A percentile compares a stretch with the other conserved stretches of the same genome.
Evolutionary conservation across 2,888 invertebrate genomes (phyloP).

Genomic region (Drosophila bunnanda): DNA sequence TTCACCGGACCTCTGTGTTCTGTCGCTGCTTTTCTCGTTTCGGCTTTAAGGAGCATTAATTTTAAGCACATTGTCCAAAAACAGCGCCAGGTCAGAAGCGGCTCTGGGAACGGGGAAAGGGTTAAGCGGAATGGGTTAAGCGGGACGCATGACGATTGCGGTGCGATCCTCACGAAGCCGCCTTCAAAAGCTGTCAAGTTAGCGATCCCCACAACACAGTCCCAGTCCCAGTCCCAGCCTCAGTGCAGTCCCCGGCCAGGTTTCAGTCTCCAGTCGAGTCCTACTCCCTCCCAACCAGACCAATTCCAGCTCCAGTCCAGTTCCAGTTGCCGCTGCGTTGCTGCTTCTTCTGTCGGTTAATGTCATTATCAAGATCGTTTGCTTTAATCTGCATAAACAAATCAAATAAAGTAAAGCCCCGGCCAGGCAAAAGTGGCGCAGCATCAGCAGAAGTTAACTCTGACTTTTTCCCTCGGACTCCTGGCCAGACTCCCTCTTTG

Average conservation of each 20-base stretch:
- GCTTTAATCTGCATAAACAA: constrained; percentile 83
- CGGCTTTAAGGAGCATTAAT: constrained; percentile 63
- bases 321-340: constrained; percentile 59
- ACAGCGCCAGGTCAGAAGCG: constrained; percentile 65
- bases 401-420: constrained; percentile 76
- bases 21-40: constrained; percentile 29
- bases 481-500: constrained; percentile 21
- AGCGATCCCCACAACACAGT: constrained; percentile 76
- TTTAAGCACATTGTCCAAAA: constrained; percentile 74
- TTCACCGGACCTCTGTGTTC: constrained; percentile 36
- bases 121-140: constrained; percentile 5
- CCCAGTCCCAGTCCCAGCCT: constrained; percentile 25
- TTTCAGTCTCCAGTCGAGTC: constrained; percentile 17
- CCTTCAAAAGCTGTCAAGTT: constrained; percentile 83
- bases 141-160: constrained; percentile 65
- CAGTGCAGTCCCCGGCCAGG: constrained; percentile 19
- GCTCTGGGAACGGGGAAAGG: constrained; percentile 8
- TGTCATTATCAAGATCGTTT: constrained; percentile 84
- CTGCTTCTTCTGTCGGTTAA: constrained; percentile 81
- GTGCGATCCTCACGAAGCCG: constrained; percentile 69
- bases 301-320: constrained; percentile 26
- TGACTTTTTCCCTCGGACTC: constrained; percentile 38
- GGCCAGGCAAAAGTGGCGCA: constrained; percentile 71
- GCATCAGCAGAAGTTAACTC: constrained; percentile 59
- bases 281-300: constrained; percentile 23